Conservation (phyloP, 2,797 vertebrate species). For the Epinephelus awoara region DNA sequence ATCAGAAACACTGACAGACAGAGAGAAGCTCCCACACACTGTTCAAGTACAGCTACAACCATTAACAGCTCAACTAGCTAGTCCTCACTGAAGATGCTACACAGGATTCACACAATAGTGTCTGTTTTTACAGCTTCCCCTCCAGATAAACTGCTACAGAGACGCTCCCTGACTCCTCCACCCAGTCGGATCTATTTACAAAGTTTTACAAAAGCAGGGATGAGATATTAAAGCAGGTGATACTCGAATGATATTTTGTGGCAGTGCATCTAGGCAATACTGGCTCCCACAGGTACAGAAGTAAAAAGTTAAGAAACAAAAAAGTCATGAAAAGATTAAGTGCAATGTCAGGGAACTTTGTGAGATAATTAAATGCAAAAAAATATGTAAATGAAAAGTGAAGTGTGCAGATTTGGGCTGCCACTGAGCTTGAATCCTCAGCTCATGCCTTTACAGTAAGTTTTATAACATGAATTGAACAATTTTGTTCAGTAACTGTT, state of each 20-base stretch:
- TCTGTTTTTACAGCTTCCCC: conserved; percentile 25
- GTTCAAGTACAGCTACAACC: conserved; percentile 55
- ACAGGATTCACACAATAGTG: conserved; percentile 39
- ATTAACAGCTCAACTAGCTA: conserved; percentile 52
- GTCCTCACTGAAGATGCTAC: conserved; percentile 65
- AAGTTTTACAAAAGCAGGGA: conserved; percentile 61
- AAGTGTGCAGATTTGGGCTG: neutral
- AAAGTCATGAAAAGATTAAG: neutral
- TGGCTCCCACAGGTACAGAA: neutral
- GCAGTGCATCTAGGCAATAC: conserved; percentile 40
- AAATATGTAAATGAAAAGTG: conserved; percentile 2
- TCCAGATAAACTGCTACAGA: conserved; percentile 53
- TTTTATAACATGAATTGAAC: neutral
- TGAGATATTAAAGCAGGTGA: conserved; percentile 48
- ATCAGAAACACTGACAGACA: conserved; percentile 58
- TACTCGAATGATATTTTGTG: conserved; percentile 11
- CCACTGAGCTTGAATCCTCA: neutral
- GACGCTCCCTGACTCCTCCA: conserved; percentile 32
- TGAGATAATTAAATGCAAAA: neutral
- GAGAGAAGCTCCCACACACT: conserved; percentile 42
- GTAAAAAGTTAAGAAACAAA: neutral
- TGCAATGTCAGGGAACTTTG: neutral
- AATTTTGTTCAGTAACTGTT: neutral
- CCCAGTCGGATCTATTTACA: conserved; percentile 72
- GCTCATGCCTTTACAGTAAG: neutral